phyloP scores from a whole-genome alignment of 64 coral and sea anemone species.

The Porites lutea region DNA sequence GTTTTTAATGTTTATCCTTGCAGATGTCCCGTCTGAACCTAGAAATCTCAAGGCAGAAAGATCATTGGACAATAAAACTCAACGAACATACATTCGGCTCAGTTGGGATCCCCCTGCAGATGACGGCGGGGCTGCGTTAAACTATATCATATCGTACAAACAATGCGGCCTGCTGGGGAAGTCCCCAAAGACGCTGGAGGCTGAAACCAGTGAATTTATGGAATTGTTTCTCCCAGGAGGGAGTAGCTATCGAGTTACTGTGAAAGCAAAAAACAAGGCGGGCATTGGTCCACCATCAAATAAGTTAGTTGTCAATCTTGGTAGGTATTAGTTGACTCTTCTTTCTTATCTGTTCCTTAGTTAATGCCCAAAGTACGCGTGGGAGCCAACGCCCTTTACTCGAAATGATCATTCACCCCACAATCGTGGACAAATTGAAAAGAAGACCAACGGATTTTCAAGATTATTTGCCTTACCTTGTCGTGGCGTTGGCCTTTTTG shows the following conservation, averaged over 20 bases:
- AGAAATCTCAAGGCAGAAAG: slow-evolving; percentile 29
- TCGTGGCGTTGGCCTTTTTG: too few species aligned
- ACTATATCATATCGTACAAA: background rate
- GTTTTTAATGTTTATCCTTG: too few species aligned
- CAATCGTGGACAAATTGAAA: too few species aligned
- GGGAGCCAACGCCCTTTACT: too few species aligned
- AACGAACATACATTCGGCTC: background rate
- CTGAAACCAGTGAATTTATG: background rate
- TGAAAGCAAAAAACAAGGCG: slow-evolving; percentile 35
- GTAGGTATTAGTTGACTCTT: background rate
- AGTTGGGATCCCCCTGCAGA: background rate
- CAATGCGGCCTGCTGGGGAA: background rate
- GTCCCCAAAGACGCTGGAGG: background rate
- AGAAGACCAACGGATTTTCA: too few species aligned
- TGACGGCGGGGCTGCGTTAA: background rate
- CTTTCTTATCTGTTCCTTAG: background rate
- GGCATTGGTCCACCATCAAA: background rate
- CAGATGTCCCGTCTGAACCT: slow-evolving; percentile 13
- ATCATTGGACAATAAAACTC: background rate
- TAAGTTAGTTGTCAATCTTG: slow-evolving; percentile 14
- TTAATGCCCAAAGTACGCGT: too few species aligned
- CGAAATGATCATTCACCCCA: too few species aligned
- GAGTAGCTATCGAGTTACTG: background rate
- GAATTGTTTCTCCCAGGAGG: background rate
- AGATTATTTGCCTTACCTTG: too few species aligned